Conservation (phyloP, 2,113 vertebrate species). For the Orthonyx spaldingii region DNA sequence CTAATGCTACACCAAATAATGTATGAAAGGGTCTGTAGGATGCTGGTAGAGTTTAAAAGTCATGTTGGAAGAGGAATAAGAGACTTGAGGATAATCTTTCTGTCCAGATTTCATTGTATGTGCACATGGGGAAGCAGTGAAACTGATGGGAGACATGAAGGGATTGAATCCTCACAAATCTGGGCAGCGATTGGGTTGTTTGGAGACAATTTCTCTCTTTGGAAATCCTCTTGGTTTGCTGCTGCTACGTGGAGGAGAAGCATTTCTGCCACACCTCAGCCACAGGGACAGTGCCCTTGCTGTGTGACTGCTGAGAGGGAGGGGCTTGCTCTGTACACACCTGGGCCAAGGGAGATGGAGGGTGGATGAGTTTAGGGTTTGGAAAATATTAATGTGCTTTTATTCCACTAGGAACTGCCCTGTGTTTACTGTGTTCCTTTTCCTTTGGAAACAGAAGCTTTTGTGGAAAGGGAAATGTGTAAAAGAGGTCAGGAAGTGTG, state of each 20-base stretch:
- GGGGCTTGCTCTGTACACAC: background rate
- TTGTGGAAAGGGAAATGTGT: background rate
- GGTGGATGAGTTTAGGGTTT: background rate
- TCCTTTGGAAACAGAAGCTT: background rate
- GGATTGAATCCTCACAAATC: background rate
- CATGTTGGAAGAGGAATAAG: background rate
- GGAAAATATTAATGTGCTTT: background rate
- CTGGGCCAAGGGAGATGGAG: background rate
- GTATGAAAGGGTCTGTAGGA: background rate
- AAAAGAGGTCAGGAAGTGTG: background rate
- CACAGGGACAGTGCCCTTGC: background rate
- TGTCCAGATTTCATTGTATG: background rate
- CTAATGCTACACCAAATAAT: background rate
- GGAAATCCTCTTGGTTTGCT: background rate
- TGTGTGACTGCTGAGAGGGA: background rate
- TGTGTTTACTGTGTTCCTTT: background rate
- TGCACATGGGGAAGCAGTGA: background rate
- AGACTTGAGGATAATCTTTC: background rate
- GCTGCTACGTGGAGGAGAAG: fast-evolving
- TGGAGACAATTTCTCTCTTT: fast-evolving
- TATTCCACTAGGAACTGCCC: background rate
- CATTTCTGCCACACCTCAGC: background rate
- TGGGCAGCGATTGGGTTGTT: background rate
- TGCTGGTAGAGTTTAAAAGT: background rate
- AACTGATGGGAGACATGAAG: background rate